Evolutionary conservation across 1,140 invertebrate species (phyloP).

Genomic region (Danaus melanippus): DNA sequence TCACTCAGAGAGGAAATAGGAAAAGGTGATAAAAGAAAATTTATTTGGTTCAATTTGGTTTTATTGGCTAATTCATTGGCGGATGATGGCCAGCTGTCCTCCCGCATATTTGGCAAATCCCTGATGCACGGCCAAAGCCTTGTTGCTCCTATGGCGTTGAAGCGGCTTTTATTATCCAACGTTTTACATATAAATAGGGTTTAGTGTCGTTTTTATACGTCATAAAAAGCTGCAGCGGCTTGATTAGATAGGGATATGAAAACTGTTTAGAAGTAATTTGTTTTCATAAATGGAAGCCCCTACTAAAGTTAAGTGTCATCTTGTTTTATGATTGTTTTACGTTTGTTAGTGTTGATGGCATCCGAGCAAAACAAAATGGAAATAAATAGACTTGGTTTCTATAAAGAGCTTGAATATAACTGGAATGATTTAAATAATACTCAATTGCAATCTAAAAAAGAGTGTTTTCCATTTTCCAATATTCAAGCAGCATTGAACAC

Average conservation of each 20-base stretch:
- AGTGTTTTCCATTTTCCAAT: too few species aligned
- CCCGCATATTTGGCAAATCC: constrained; percentile 47
- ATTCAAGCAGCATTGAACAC: too few species aligned
- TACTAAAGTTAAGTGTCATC: too few species aligned
- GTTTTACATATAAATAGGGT: constrained; percentile 56
- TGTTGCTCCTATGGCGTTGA: constrained; percentile 32
- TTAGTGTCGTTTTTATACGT: constrained; percentile 33
- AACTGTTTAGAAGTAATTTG: constrained; percentile 1
- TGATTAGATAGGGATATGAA: constrained; percentile 9
- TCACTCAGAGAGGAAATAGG: constrained; percentile 21
- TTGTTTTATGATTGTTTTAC: too few species aligned
- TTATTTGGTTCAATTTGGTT: constrained; percentile 65
- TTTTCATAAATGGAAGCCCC: too few species aligned
- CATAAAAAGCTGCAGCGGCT: constrained; percentile 24
- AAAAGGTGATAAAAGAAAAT: constrained; percentile 50
- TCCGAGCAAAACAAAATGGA: too few species aligned
- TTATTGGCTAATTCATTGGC: constrained; percentile 65
- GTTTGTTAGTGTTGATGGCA: too few species aligned
- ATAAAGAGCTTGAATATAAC: too few species aligned
- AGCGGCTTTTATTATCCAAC: constrained; percentile 45
- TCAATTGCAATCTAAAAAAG: too few species aligned
- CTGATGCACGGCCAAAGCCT: constrained; percentile 29
- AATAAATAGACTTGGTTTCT: too few species aligned
- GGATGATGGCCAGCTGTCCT: constrained; percentile 35
- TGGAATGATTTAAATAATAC: too few species aligned